These are phyloP conservation scores for Toxotes jaculatrix DNA, from an alignment of 2,113 vertebrate species.

Conservation along the genomic window DNA sequence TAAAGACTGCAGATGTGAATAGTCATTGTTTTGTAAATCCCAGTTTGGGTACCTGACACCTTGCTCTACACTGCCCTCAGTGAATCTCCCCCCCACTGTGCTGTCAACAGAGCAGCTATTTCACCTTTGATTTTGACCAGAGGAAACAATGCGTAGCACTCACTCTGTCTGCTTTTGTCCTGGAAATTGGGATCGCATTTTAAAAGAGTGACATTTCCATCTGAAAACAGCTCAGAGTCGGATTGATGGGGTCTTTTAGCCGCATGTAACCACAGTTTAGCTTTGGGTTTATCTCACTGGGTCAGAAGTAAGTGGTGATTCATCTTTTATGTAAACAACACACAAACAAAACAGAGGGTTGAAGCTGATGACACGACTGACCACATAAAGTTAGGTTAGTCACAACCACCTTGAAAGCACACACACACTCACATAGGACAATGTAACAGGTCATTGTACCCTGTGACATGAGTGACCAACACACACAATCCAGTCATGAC, in stretches of 20 bases:
- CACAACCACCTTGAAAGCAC: slow-evolving; percentile 28
- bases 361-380: neutral
- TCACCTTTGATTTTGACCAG: neutral
- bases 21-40: slow-evolving; percentile 57
- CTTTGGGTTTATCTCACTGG: neutral
- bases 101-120: slow-evolving; percentile 27
- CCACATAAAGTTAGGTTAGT: slow-evolving; percentile 26
- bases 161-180: neutral
- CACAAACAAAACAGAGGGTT: slow-evolving; percentile 1
- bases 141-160: slow-evolving; percentile 24
- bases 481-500: neutral
- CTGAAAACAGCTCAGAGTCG: neutral
- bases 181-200: slow-evolving; percentile 13
- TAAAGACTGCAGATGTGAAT: slow-evolving; percentile 7
- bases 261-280: neutral
- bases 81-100: slow-evolving; percentile 16
- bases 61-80: slow-evolving; percentile 25
- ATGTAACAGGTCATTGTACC: slow-evolving; percentile 13
- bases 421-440: slow-evolving; percentile 27
- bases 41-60: slow-evolving; percentile 18
- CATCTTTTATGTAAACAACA: slow-evolving; percentile 23
- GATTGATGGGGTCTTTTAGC: neutral
- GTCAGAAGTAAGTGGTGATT: slow-evolving; percentile 2
- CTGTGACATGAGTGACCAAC: neutral
- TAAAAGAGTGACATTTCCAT: slow-evolving; percentile 36